Evolutionary conservation across 2,113 vertebrate species (phyloP).

Genomic region (Cervus canadensis): DNA sequence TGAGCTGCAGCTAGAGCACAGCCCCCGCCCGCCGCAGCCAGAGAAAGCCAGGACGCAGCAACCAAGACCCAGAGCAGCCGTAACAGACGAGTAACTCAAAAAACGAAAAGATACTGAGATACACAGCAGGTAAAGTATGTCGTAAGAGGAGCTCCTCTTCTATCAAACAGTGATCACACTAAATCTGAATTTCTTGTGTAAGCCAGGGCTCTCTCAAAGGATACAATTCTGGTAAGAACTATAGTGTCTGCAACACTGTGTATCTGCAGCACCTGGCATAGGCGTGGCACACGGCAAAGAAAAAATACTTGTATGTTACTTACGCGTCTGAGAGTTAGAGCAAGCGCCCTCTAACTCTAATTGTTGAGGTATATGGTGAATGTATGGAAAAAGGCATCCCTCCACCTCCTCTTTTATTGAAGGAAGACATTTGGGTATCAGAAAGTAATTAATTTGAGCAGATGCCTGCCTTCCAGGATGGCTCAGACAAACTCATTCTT

Average conservation of each 20-base stretch:
- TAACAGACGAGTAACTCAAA: background rate
- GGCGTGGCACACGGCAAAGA: background rate
- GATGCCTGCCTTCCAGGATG: slow-evolving; percentile 1
- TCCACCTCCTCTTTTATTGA: background rate
- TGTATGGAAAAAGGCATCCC: background rate
- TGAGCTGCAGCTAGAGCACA: background rate
- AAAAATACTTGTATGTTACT: background rate
- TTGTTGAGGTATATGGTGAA: background rate
- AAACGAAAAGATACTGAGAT: background rate
- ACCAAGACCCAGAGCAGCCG: background rate
- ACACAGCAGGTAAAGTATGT: background rate
- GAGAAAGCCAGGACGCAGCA: background rate
- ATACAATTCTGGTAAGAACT: background rate
- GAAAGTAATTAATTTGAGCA: background rate
- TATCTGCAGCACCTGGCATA: background rate
- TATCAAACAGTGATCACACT: background rate
- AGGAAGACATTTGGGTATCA: background rate
- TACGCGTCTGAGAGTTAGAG: background rate
- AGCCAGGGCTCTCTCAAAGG: background rate
- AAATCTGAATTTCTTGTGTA: background rate
- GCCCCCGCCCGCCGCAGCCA: background rate
- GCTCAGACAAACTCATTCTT: background rate
- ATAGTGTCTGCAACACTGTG: background rate
- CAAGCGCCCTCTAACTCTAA: background rate
- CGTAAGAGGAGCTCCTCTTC: background rate